Conservation (phyloP, 1,140 invertebrate species). For the Apolygus lucorum region DNA sequence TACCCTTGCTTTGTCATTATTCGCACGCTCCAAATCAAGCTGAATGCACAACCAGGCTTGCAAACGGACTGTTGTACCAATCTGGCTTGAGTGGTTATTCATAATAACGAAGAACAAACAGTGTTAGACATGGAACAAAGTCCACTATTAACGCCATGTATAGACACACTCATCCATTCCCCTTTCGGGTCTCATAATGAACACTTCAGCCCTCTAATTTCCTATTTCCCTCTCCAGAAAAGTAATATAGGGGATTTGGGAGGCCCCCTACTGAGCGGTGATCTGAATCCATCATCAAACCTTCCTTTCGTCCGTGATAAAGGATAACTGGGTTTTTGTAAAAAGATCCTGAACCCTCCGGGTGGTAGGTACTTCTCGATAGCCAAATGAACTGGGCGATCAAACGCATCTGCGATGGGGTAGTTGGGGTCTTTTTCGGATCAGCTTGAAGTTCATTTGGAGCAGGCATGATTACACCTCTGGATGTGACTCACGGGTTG, state of each 20-base stretch:
- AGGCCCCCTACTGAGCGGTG: neutral
- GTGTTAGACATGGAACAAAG: too few relatives aligned
- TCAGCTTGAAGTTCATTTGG: neutral
- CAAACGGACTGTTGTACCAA: too few relatives aligned
- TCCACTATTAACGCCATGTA: too few relatives aligned
- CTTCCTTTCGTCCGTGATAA: neutral
- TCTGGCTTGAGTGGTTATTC: too few relatives aligned
- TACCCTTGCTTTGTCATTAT: too few relatives aligned
- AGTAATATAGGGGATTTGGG: neutral
- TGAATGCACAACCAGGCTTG: too few relatives aligned
- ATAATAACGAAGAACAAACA: too few relatives aligned
- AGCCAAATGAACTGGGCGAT: neutral
- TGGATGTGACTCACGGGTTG: too few relatives aligned
- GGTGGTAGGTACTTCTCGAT: neutral
- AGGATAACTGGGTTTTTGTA: neutral
- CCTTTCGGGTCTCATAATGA: neutral
- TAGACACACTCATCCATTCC: neutral
- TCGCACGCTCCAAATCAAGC: too few relatives aligned
- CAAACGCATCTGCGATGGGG: neutral
- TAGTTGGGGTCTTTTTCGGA: too few relatives aligned
- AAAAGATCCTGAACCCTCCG: neutral
- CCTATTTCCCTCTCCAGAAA: neutral
- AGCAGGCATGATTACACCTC: neutral
- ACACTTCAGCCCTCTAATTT: neutral
- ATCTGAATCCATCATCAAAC: neutral